These are phyloP conservation scores for Aphelocoma californica DNA, from an alignment of 2,797 vertebrate species.

Conservation along the genomic window DNA sequence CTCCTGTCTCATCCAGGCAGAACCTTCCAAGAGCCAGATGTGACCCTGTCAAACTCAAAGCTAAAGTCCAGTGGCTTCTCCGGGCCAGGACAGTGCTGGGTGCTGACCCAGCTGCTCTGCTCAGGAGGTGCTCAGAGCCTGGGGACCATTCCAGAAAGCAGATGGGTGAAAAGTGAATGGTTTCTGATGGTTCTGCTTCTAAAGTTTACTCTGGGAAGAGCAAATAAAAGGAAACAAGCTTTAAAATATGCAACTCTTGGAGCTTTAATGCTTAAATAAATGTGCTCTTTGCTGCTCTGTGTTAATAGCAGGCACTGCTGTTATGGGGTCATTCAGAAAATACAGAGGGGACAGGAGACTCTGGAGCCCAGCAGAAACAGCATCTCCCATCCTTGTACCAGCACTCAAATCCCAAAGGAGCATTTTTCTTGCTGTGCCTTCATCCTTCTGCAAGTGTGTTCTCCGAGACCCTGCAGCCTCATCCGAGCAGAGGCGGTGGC, in stretches of 20 bases:
- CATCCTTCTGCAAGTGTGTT: background rate
- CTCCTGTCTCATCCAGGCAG: background rate
- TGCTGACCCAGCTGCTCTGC: no score
- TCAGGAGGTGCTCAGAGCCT: background rate
- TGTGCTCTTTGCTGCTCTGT: background rate
- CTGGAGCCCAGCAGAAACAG: background rate
- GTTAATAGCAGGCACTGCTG: background rate
- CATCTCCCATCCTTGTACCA: background rate
- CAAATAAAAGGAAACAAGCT: background rate
- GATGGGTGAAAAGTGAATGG: background rate
- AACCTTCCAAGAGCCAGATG: background rate
- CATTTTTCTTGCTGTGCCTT: background rate
- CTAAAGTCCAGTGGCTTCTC: background rate
- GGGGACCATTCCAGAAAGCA: background rate
- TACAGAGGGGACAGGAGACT: background rate
- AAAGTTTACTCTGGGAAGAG: background rate
- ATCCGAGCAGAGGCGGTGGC: background rate
- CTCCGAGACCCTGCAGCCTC: background rate
- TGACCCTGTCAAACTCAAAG: background rate
- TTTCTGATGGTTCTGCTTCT: background rate
- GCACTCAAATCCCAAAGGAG: background rate
- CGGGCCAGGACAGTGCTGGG: background rate
- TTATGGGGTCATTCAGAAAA: background rate
- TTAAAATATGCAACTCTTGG: background rate
- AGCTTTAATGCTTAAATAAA: background rate